Evolutionary conservation across 1,140 invertebrate genomes (phyloP).

Genomic region (Neodiprion fabricii): DNA sequence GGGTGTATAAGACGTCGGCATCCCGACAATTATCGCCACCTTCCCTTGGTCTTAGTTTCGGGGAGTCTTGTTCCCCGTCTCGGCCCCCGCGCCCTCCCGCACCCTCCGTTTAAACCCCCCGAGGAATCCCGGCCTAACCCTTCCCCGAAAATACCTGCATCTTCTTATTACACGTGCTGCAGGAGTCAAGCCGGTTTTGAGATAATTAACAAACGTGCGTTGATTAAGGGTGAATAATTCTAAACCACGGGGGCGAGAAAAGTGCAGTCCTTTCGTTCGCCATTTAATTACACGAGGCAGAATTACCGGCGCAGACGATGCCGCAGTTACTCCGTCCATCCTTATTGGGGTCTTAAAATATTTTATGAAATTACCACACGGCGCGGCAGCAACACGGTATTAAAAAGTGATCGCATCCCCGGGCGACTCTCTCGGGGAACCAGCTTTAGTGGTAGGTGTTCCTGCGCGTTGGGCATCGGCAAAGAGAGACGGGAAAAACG

Average conservation of each 20-base stretch:
- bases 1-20: not conserved
- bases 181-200: not conserved
- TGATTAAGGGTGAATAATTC: too few species aligned
- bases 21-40: slow-evolving; percentile 1
- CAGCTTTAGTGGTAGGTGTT: not conserved
- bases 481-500: not conserved
- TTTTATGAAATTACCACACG: not conserved
- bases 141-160: not conserved
- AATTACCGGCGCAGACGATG: not conserved
- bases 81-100: too few species aligned
- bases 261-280: not conserved
- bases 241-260: not conserved
- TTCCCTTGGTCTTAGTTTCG: not conserved
- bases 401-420: not conserved
- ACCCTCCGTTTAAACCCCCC: not conserved
- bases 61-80: not conserved
- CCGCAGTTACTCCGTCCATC: not conserved
- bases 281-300: not conserved
- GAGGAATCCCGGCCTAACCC: slow-evolving; percentile 1
- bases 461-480: not conserved
- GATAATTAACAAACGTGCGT: not conserved
- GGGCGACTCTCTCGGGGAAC: not conserved
- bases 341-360: not conserved
- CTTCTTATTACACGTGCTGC: not conserved
- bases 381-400: not conserved